Conservation (phyloP, 2,113 vertebrate species). For the Calidris pygmaea region DNA sequence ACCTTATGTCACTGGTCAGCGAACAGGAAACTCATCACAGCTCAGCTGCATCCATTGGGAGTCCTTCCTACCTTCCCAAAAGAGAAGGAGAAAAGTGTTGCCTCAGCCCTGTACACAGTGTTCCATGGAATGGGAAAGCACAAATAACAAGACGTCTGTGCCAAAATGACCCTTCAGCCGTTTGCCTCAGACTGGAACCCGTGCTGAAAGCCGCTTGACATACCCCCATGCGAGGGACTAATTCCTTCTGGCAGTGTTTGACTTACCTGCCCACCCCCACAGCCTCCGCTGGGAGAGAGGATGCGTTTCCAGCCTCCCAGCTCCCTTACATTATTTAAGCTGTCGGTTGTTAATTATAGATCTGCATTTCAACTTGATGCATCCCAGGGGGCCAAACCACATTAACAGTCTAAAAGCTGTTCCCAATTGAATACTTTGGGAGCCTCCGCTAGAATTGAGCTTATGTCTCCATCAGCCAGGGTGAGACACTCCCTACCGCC, state of each 20-base stretch:
- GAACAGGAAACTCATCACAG: not conserved
- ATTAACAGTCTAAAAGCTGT: not conserved
- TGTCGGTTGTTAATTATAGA: conserved; percentile 31
- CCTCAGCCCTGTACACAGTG: not conserved
- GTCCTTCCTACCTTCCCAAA: not conserved
- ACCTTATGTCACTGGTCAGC: fast-evolving
- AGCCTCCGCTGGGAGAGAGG: not conserved
- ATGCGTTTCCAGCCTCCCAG: not conserved
- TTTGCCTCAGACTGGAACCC: not conserved
- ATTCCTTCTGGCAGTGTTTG: conserved; percentile 2
- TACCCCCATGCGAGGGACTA: not conserved
- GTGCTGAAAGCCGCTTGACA: fast-evolving
- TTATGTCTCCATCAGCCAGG: not conserved
- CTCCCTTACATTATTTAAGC: conserved; percentile 4
- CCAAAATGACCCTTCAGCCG: not conserved
- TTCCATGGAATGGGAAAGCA: not conserved
- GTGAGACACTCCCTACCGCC: not conserved
- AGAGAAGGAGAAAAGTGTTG: not conserved
- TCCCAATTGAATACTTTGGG: not conserved
- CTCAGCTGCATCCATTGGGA: not conserved
- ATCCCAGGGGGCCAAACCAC: not conserved
- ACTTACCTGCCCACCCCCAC: not conserved
- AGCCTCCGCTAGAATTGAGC: not conserved
- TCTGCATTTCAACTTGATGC: not conserved
- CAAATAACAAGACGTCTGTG: not conserved